phyloP scores from a whole-genome alignment of 2,888 invertebrate genomes.

The Tetrapedia diversipes region DNA sequence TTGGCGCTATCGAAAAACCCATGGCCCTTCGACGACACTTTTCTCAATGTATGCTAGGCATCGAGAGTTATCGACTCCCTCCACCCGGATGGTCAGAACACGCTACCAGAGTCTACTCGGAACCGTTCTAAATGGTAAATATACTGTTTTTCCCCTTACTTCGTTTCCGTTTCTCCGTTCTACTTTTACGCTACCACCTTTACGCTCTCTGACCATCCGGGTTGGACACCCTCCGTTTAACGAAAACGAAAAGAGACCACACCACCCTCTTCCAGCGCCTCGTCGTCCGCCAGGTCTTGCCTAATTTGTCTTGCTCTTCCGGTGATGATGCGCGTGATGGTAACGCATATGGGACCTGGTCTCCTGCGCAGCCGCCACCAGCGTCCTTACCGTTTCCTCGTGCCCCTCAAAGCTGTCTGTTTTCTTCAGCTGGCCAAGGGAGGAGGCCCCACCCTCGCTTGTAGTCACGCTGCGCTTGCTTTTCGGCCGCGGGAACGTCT shows the following conservation, averaged over 20 bases:
- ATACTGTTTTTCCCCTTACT: too few relatives aligned
- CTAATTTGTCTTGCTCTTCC: conserved; percentile 81
- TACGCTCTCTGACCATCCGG: conserved; percentile 26
- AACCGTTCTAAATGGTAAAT: conserved; percentile 2
- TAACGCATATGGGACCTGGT: conserved; percentile 84
- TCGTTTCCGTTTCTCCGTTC: not conserved
- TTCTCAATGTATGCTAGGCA: conserved; percentile 45
- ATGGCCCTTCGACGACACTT: conserved; percentile 40
- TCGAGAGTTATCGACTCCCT: conserved; percentile 35
- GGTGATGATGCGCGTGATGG: conserved; percentile 79
- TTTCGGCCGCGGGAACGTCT: conserved; percentile 85
- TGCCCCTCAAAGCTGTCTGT: conserved; percentile 89
- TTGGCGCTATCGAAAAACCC: conserved; percentile 35
- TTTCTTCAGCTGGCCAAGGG: conserved; percentile 84
- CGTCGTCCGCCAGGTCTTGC: too few relatives aligned
- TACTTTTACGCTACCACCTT: conserved; percentile 17
- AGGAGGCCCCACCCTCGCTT: conserved; percentile 63
- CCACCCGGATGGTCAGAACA: conserved; percentile 38
- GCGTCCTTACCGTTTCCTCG: conserved; percentile 87
- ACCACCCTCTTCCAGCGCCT: too few relatives aligned
- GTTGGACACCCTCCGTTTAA: conserved; percentile 25
- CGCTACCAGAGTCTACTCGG: conserved; percentile 12
- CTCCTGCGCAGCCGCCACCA: conserved; percentile 88
- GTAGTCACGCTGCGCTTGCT: conserved; percentile 73
- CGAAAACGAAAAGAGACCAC: too few relatives aligned